phyloP scores from a whole-genome alignment of 64 coral and sea anemone species.

The Catalaphyllia jardinei region DNA sequence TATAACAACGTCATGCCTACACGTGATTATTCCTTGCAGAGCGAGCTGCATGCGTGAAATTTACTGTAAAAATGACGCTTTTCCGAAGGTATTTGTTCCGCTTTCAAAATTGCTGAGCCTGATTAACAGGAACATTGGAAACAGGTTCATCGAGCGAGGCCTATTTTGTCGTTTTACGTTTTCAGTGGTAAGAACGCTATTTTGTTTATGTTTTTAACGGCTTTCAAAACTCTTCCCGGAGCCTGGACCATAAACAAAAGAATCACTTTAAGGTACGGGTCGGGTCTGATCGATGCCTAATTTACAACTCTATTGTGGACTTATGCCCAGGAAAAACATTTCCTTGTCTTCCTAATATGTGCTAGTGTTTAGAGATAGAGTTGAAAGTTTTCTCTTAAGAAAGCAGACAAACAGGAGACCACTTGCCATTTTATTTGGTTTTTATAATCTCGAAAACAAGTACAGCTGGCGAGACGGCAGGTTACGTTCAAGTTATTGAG shows the following conservation, averaged over 20 bases:
- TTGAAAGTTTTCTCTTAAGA: background rate
- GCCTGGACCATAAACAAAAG: background rate
- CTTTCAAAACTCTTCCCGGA: background rate
- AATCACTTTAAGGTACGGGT: background rate
- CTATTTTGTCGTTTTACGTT: background rate
- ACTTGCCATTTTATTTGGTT: background rate
- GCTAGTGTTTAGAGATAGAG: background rate
- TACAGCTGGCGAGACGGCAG: conserved; percentile 9
- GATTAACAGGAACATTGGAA: conserved; percentile 4
- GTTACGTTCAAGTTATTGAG: background rate
- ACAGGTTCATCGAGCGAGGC: conserved; percentile 2
- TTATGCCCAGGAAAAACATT: conserved; percentile 17
- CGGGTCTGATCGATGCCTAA: background rate
- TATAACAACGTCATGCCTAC: conserved; percentile 24
- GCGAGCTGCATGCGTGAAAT: conserved; percentile 10
- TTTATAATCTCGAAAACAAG: background rate
- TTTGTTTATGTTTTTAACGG: conserved; percentile 27
- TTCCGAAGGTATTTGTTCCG: conserved; percentile 30
- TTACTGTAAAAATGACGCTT: background rate
- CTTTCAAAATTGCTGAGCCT: conserved; percentile 18
- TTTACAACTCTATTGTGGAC: background rate
- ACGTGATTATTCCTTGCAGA: background rate
- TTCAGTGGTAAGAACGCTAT: background rate
- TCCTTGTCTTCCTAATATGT: background rate
- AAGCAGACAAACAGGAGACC: background rate